phyloP scores from a whole-genome alignment of 2,888 invertebrate species.

The Endotricha flammealis region DNA sequence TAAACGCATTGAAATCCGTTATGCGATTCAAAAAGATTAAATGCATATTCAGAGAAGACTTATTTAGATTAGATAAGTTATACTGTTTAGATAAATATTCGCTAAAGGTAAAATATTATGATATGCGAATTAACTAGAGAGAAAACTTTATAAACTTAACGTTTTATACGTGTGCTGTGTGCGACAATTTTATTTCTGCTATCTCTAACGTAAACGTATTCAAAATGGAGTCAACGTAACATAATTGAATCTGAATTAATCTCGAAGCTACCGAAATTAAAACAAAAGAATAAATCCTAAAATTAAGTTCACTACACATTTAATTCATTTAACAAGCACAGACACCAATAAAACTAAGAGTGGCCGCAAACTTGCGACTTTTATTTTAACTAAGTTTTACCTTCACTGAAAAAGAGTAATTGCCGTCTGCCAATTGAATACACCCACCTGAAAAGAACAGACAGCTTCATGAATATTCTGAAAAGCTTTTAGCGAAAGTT shows the following conservation, averaged over 20 bases:
- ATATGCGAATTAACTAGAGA: no score
- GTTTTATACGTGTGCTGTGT: no score
- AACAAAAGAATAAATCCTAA: constrained; percentile 4
- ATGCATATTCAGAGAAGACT: no score
- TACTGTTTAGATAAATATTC: no score
- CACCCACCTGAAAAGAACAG: constrained; percentile 72
- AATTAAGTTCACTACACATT: constrained; percentile 6
- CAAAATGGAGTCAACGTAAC: no score
- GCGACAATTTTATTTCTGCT: no score
- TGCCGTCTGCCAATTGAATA: constrained; percentile 51
- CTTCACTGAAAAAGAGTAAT: constrained; percentile 39
- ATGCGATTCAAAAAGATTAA: no score
- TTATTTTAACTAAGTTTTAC: constrained; percentile 44
- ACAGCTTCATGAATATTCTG: constrained; percentile 72
- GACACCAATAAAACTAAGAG: constrained; percentile 32
- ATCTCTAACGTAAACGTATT: no score
- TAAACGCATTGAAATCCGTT: no score
- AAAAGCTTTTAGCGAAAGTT: constrained; percentile 63
- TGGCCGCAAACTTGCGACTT: constrained; percentile 28
- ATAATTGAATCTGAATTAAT: not conserved
- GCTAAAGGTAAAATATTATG: no score
- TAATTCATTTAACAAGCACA: constrained; percentile 29
- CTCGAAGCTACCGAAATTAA: not conserved
- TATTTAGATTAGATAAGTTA: no score
- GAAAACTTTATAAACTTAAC: no score